Base-by-base conservation (phyloP, 2,888 invertebrate species). In the Formica aserva region DNA sequence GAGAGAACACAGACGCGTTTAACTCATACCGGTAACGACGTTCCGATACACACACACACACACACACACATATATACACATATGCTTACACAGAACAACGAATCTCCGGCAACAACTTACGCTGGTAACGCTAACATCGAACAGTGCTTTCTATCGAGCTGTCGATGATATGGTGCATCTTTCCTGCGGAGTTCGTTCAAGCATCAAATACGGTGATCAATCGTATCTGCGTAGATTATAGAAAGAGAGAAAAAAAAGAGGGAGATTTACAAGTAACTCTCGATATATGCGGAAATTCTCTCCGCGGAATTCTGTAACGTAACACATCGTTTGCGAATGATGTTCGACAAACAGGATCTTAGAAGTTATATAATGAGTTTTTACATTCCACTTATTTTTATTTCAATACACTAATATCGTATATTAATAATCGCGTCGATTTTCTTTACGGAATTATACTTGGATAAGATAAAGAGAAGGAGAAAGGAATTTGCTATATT, bases 1-100 rank as follows among this genome's bases (percentile, higher is more conserved):
- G 66, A 63, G 84, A 88, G 90, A 88, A 85, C 84, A 85, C 82
- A 69, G 76, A 52, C n/a, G n/a, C 52, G n/a, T n/a, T 52, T 52
- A 52, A 52, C 52, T n/a, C n/a, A n/a, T 52, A 52, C 52, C n/a
- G n/a, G n/a, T n/a, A 45, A 45, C 15, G 45, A 45, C 4, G 13
- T 45, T 15, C 45, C 15, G 45, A 45, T 15, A n/a, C 13, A 15
- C n/a, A 2, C 15, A 18, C 18, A 52, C 1, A 15, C 52, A 48
- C 60, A 65, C 62, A 35, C 35, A 35, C 1, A 6, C 1, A 48
- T 18, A 26, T 45, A 35, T 11, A 57, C 13, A 35, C 29, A 35
- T 48, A 26, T 41, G 32, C n/a, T 52, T 45, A 32, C 26, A 78
- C 35, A 78, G 52, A 52, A n/a, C 52, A 78, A 82, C 63, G 60